These are phyloP conservation scores for Gastrophryne carolinensis DNA, from an alignment of 2,797 vertebrate species.

Conservation along the genomic window DNA sequence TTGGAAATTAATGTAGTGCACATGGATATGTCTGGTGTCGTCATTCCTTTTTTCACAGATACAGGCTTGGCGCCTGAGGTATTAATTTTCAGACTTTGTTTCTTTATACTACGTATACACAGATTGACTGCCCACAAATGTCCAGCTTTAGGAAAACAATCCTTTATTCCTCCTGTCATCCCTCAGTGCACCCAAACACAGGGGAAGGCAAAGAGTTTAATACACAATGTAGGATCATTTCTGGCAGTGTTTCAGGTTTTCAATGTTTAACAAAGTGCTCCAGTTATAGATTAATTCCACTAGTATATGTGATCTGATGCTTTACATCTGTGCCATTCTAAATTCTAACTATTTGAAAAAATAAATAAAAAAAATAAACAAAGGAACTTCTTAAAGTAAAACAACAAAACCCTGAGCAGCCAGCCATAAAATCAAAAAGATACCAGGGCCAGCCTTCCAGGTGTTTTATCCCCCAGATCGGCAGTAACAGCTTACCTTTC, in stretches of 20 bases:
- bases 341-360: no score
- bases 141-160: slow-evolving; percentile 62
- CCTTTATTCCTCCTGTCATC: slow-evolving; percentile 51
- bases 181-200: slow-evolving; percentile 52
- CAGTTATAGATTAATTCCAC: neutral
- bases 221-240: neutral
- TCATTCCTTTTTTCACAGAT: slow-evolving; percentile 61
- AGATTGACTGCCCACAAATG: slow-evolving; percentile 55
- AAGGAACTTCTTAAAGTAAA: no score
- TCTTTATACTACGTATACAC: slow-evolving; percentile 64
- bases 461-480: no score
- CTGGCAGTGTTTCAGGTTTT: slow-evolving; percentile 1
- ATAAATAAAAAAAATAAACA: no score
- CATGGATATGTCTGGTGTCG: slow-evolving; percentile 60
- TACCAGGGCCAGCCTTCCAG: no score
- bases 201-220: slow-evolving; percentile 33
- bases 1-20: slow-evolving; percentile 58
- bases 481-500: no score
- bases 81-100: slow-evolving; percentile 72
- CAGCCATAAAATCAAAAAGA: no score
- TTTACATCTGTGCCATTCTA: neutral
- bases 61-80: slow-evolving; percentile 62
- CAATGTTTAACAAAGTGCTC: neutral
- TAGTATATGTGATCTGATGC: neutral
- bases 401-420: no score